phyloP scores from a whole-genome alignment of 2,888 invertebrate genomes.

The Ganaspis brasiliensis region DNA sequence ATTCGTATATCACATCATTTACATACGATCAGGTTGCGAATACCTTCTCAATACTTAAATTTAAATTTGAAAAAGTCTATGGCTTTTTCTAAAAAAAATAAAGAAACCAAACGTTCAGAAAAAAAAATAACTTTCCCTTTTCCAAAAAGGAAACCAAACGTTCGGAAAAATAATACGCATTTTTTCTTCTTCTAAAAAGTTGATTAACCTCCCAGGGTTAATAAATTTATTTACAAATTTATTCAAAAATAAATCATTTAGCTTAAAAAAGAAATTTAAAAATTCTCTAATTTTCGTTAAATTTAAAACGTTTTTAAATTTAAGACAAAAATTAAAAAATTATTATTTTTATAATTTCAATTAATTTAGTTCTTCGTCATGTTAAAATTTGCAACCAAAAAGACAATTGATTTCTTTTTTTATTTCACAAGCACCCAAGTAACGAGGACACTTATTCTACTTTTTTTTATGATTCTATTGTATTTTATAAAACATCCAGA shows the following conservation, averaged over 20 bases:
- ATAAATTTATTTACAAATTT: no score
- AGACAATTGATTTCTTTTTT: neutral
- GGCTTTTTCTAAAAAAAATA: conserved; percentile 1
- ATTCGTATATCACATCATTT: conserved; percentile 39
- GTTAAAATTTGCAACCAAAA: neutral
- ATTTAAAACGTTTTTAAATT: no score
- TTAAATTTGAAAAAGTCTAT: conserved; percentile 18
- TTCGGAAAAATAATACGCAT: no score
- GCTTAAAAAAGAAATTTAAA: no score
- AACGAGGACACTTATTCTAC: neutral
- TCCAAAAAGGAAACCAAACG: no score
- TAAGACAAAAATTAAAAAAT: no score
- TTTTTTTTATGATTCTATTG: conserved; percentile 9
- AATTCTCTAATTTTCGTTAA: no score
- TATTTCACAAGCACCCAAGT: conserved; percentile 7
- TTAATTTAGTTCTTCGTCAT: neutral
- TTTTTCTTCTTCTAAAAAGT: neutral
- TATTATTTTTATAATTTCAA: no score
- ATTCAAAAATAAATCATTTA: no score
- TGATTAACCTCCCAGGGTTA: no score
- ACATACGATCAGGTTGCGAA: conserved; percentile 32
- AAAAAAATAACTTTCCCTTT: no score
- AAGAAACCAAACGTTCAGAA: neutral
- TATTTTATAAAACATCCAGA: neutral
- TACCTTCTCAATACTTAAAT: conserved; percentile 36